Base-by-base conservation (phyloP, 1,140 invertebrate species). In the Sycophaga agraensis region DNA sequence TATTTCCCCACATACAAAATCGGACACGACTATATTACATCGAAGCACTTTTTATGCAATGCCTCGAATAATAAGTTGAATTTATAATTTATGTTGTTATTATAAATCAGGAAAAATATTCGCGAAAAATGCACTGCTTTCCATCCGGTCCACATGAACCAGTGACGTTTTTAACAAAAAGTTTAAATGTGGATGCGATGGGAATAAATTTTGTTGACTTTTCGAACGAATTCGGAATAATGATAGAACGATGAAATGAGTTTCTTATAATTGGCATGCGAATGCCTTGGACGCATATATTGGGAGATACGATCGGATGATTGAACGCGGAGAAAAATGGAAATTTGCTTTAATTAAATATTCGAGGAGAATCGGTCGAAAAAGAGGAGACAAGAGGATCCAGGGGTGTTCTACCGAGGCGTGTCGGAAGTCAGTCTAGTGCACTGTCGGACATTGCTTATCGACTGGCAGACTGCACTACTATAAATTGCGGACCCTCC, bases 391-490 rank as follows among this genome's bases (percentile, higher is more conserved):
- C 34, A n/a, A 37, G 9, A 26, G 22, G 2, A 31, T 1, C 8
- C 2, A 28, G 7, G 19, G 0, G 22, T 28, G 34, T 56, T 45
- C 19, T 31, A 43, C 37, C 42, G 64, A 66, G 51, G 39, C 59
- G 63, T 65, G 63, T 65, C 56, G 64, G 64, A 68, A 67, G 56
- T 65, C 54, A 59, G 63, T 63, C 68, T 71, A 71, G 69, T 65
- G 65, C 64, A 50, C 66, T 51, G 63, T 67, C 66, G 67, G 68
- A 67, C 70, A 67, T 67, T 71, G 66, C 68, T 71, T 71, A 71
- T 71, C 70, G 70, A 71, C 70, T 70, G 68, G 67, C 67, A 72
- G 68, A 64, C 65, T 59, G 68, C 68, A 66, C 60, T 63, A 65
- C 70, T 62, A 70, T 72, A 72, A 72, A 72, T 72, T 65, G 55